Evolutionary conservation across 1,140 invertebrate genomes (phyloP), one percentile per base, ranked within the genome.

Genomic region (Cydia strobilella): DNA sequence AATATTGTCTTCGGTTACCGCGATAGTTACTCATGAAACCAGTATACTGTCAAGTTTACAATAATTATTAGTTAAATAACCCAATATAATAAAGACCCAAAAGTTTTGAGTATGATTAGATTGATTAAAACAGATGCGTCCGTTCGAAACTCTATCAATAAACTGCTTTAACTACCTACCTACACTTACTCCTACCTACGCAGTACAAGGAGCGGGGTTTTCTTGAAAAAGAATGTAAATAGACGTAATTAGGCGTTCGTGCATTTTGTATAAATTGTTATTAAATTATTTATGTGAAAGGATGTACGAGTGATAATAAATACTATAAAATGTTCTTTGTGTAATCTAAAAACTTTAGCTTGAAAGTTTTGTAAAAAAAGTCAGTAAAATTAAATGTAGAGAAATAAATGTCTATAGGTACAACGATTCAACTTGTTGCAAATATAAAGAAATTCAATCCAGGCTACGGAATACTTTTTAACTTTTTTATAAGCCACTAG

Each of bases 51-150:
- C 20, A 59, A 59, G 54, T 18, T 59, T 59, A 59, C n/a, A 18
- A 18, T 59, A 18, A 23, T 59, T 12, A 59, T 20, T 23, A n/a
- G 6, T 18, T 51, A 51, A 0, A 9, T 18, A 23, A 23, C 54
- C 54, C 23, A 54, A 59, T 59, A 59, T 59, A 20, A 59, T 59
- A n/a, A 59, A 59, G 20, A 23, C 54, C 54, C 54, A 23, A 59
- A 59, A 59, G 54, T 59, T 59, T 59, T 59, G 23, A 59, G 54
- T 59, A 59, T 59, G 20, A 59, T 59, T 23, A 59, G 54, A 59
- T 23, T 59, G 54, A 59, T 59, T 23, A 59, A 20, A 23, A 59
- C 54, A 59, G 54, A 59, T 59, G 54, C 54, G 20, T 59, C 54
- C 54, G 23, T 59, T 23, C 9, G n/a, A 20, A 59, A 59, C 54